Conservation (phyloP, 2,797 vertebrate species). For the Epinephelus malabaricus region DNA sequence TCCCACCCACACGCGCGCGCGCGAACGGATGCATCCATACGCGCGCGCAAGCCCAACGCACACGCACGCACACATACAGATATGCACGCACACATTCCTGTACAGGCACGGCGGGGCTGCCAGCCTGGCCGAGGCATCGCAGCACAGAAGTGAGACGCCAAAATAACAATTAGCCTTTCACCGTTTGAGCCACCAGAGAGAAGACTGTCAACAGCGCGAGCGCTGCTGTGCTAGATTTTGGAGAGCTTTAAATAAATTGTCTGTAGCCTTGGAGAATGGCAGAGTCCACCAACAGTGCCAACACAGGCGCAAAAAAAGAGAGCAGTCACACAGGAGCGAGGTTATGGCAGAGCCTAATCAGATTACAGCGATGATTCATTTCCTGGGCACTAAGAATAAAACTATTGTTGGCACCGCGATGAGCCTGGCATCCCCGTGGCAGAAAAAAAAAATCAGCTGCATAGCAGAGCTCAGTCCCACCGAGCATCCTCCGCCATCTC, state of each 20-base stretch:
- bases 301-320: constrained; percentile 9
- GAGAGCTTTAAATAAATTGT: constrained; percentile 9
- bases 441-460: constrained; percentile 11
- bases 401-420: constrained; percentile 37
- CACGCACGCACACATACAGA: constrained; percentile 7
- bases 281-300: not conserved
- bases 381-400: constrained; percentile 58
- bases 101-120: constrained; percentile 21
- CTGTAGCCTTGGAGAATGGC: not conserved
- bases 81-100: constrained; percentile 39
- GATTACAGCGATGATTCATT: constrained; percentile 64
- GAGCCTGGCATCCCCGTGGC: constrained; percentile 37
- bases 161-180: constrained; percentile 3
- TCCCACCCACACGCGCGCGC: constrained; percentile 11
- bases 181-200: not conserved
- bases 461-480: constrained; percentile 48
- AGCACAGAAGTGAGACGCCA: constrained; percentile 19
- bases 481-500: constrained; percentile 51
- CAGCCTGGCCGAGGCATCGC: not conserved
- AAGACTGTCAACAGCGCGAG: not conserved
- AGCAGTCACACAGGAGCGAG: constrained; percentile 28
- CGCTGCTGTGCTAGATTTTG: not conserved
- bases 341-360: constrained; percentile 45
- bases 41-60: not conserved
- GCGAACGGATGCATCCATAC: constrained; percentile 33